Conservation (phyloP, 2,113 vertebrate species). For the Mirounga angustirostris region DNA sequence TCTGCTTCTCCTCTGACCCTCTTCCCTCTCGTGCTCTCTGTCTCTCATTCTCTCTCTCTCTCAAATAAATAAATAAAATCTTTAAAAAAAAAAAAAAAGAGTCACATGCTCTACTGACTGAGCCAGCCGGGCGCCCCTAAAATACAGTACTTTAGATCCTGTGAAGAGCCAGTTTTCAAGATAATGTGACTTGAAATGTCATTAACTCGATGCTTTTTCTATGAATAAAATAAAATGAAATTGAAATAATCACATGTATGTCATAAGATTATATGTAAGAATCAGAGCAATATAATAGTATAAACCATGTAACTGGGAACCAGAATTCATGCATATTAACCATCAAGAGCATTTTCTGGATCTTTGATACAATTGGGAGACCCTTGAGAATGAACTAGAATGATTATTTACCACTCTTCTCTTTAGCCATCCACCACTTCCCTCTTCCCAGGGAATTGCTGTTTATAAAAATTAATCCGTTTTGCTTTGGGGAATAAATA, state of each 20-base stretch:
- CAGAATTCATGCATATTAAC: background rate
- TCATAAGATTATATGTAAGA: background rate
- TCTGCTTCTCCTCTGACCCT: no score
- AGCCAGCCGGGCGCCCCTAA: background rate
- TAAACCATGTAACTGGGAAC: background rate
- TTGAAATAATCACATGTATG: background rate
- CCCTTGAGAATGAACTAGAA: background rate
- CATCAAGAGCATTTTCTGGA: background rate
- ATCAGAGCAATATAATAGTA: background rate
- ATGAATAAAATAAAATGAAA: constrained; percentile 4
- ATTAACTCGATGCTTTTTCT: background rate
- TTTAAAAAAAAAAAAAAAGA: background rate
- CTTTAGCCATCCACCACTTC: background rate
- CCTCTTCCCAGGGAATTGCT: background rate
- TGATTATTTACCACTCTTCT: background rate
- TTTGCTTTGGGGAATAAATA: background rate
- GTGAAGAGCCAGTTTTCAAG: background rate
- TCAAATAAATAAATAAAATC: no score
- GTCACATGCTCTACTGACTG: background rate
- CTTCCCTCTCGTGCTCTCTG: no score
- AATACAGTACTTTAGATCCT: background rate
- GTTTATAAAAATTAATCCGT: background rate
- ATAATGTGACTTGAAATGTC: background rate
- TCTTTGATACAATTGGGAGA: background rate
- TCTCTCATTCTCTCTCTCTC: no score